Conservation (phyloP, 2,113 vertebrate species). For the Phrynosoma blainvillii region DNA sequence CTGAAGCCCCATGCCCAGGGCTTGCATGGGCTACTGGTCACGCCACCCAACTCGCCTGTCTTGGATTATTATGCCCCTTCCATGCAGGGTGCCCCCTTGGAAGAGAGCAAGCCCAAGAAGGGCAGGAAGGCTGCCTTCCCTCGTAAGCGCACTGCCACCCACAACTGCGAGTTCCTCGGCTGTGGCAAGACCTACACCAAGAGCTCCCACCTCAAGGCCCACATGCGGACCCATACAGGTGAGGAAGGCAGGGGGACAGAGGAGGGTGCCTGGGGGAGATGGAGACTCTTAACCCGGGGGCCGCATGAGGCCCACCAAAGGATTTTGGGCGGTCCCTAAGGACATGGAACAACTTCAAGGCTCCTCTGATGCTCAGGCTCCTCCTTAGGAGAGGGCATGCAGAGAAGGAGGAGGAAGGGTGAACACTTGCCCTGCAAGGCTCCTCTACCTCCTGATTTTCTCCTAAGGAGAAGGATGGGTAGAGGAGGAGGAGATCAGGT, state of each 20-base stretch:
- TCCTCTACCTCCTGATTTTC: too few species aligned
- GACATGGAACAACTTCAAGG: too few species aligned
- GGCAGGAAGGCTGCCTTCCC: slow-evolving; percentile 86
- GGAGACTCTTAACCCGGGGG: neutral
- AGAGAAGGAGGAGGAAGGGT: too few species aligned
- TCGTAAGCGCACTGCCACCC: slow-evolving; percentile 88
- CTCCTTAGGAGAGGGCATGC: too few species aligned
- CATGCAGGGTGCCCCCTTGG: slow-evolving; percentile 54
- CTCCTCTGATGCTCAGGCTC: too few species aligned
- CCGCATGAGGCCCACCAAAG: too few species aligned
- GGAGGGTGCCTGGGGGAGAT: too few species aligned
- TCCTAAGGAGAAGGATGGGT: too few species aligned
- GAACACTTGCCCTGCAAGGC: too few species aligned
- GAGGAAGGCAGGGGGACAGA: slow-evolving; percentile 15
- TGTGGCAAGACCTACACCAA: slow-evolving; percentile 95
- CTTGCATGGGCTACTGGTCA: slow-evolving; percentile 84
- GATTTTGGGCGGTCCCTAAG: too few species aligned
- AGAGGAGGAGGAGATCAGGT: too few species aligned
- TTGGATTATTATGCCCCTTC: slow-evolving; percentile 82
- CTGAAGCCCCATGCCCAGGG: slow-evolving; percentile 76
- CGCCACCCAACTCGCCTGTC: slow-evolving; percentile 87
- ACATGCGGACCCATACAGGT: slow-evolving; percentile 94
- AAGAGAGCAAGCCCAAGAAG: slow-evolving; percentile 85
- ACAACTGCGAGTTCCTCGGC: slow-evolving; percentile 91
- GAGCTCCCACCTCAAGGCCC: slow-evolving; percentile 92